phyloP scores from a whole-genome alignment of 2,888 invertebrate species.

The Bellardia bayeri region DNA sequence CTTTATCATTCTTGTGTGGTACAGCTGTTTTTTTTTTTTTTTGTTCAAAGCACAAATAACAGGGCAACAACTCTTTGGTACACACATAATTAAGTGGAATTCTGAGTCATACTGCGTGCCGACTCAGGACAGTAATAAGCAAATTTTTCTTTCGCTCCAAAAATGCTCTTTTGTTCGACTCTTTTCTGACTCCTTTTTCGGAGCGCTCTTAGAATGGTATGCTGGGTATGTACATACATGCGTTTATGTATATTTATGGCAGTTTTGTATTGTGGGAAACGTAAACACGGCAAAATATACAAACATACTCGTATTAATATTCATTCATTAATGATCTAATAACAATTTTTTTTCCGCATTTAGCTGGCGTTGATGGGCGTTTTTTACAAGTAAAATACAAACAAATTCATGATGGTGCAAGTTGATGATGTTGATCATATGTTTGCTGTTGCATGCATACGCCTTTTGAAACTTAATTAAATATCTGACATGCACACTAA shows the following conservation, averaged over 20 bases:
- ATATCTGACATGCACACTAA: not conserved
- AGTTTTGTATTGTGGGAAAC: conserved; percentile 64
- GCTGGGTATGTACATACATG: too few species aligned
- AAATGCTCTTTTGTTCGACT: too few species aligned
- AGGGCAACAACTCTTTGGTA: too few species aligned
- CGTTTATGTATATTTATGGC: not conserved
- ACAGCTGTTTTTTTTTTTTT: too few species aligned
- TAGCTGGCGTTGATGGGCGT: conserved; percentile 60
- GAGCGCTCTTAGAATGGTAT: too few species aligned
- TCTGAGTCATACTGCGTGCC: too few species aligned
- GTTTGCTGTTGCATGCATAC: conserved; percentile 60
- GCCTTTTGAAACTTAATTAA: conserved; percentile 58
- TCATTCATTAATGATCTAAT: conserved; percentile 63
- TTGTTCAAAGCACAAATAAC: too few species aligned
- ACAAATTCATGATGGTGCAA: conserved; percentile 53
- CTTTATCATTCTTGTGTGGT: too few species aligned
- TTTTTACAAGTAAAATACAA: conserved; percentile 58
- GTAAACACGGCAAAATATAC: conserved; percentile 54
- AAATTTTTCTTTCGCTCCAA: too few species aligned
- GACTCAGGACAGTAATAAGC: too few species aligned
- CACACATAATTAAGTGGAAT: too few species aligned
- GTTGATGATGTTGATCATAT: conserved; percentile 51
- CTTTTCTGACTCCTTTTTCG: too few species aligned
- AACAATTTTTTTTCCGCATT: conserved; percentile 28
- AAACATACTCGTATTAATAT: conserved; percentile 24